Base-by-base conservation (phyloP, 2,113 vertebrate species). In the Gobiocypris rarus region DNA sequence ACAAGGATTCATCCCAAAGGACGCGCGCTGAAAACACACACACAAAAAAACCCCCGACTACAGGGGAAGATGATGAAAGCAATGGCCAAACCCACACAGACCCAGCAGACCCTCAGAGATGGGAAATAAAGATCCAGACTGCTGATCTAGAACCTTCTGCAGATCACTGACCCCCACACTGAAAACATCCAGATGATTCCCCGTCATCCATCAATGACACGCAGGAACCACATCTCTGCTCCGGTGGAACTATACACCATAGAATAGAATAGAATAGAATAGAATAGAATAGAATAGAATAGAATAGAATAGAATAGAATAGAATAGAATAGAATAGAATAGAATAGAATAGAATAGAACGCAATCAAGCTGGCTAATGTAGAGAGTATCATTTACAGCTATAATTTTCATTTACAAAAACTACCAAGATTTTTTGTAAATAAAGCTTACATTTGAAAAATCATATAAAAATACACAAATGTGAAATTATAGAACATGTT, bases 1-100 rank as follows among this genome's bases (percentile, higher is more conserved):
- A 84, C 77, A 84, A 86, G 89, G 86, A 89, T 71, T 83, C 52
- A 61, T 82, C 86, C 87, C 92, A 90, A 34, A 2, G 84, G 88
- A 91, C 88, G 86, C 87, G 4, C 4, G 26, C 73, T 52, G 26
- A 19, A 75, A 48, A 74, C n/a, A 78, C 71, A 85, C 83, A 84
- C 84, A 54, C 87, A 88, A 86, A 87, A 80, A 45, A 13, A 26
- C 4, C 1, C 4, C 50, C 2, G 4, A 69, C 65, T 69, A 69
- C 9, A 41, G 34, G 59, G 76, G 28, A 59, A 61, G 38, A 41
- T 28, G 41, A 43, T 45, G 43, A 59, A 80, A 38, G 58, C 14
- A 22, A 52, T 75, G 73, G 19, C 69, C 69, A 75, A 48, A 75
- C 73, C 69, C 65, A 77, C 54, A 77, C 54, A 77, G 38, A 56